Percentiles rank a stretch among this genome's conserved stretches.
Conservation (phyloP, 1,140 invertebrate species). For the Pseudomyrmex sp. region DNA sequence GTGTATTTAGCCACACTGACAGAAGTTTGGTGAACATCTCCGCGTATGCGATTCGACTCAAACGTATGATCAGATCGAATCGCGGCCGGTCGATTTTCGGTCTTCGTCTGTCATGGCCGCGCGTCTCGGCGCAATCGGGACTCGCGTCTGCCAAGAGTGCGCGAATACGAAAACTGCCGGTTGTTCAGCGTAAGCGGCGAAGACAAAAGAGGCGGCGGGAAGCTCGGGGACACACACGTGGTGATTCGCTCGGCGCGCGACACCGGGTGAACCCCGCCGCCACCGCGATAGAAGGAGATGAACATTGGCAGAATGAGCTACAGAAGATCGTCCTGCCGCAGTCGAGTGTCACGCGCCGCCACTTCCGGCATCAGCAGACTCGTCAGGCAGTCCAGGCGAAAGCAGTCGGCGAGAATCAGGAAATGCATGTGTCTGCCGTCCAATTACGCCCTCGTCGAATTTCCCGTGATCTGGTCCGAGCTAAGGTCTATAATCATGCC, state of each 20-base stretch:
- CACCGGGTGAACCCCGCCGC: slow-evolving; percentile 27
- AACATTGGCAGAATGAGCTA: slow-evolving; percentile 56
- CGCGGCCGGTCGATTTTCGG: slow-evolving; percentile 40
- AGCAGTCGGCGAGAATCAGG: slow-evolving; percentile 66
- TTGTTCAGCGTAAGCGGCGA: slow-evolving; percentile 41
- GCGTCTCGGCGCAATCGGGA: slow-evolving; percentile 63
- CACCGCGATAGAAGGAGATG: slow-evolving; percentile 35
- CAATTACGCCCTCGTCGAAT: slow-evolving; percentile 84
- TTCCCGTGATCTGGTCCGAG: slow-evolving; percentile 88
- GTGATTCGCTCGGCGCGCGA: slow-evolving; percentile 30
- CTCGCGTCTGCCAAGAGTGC: slow-evolving; percentile 61
- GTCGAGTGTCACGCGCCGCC: slow-evolving; percentile 65
- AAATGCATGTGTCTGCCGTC: slow-evolving; percentile 79
- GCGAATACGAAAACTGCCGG: slow-evolving; percentile 41
- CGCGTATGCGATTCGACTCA: not conserved
- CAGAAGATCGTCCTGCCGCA: slow-evolving; percentile 56
- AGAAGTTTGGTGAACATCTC: not conserved
- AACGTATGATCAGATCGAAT: not conserved
- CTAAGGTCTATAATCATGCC: slow-evolving; percentile 81
- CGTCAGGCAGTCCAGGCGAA: slow-evolving; percentile 67
- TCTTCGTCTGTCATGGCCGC: slow-evolving; percentile 75
- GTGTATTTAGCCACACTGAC: not conserved
- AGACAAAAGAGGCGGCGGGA: slow-evolving; percentile 36
- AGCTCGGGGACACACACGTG: slow-evolving; percentile 32
- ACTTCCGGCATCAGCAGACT: slow-evolving; percentile 51